A percentile compares a stretch with the other conserved stretches of the same genome.
These are phyloP conservation scores for Epinotia ramella DNA, from an alignment of 2,888 invertebrate species.

Conservation along the genomic window DNA sequence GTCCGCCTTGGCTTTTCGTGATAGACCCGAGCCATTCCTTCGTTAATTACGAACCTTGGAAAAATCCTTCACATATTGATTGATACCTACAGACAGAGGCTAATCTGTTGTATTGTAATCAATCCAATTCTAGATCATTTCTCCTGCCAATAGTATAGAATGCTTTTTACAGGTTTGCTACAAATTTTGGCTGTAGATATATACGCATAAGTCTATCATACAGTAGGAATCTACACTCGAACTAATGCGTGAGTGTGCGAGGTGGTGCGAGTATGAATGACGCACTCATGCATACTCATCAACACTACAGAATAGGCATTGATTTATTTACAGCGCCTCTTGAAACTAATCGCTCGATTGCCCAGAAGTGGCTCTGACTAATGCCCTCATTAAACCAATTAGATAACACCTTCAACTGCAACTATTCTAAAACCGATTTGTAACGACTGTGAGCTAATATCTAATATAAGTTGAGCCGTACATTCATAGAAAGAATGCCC, in stretches of 20 bases:
- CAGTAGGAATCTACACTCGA: background rate
- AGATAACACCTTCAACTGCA: constrained; percentile 24
- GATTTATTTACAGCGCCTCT: background rate
- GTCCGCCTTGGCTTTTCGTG: too few species aligned
- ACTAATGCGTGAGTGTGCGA: background rate
- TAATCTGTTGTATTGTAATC: too few species aligned
- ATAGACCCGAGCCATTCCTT: too few species aligned
- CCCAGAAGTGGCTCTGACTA: constrained; percentile 15
- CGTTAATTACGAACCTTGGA: too few species aligned
- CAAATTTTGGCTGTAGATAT: too few species aligned
- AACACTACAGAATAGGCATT: background rate
- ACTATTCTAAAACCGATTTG: background rate
- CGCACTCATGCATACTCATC: background rate
- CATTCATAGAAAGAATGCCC: background rate
- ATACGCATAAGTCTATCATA: too few species aligned
- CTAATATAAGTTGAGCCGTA: background rate
- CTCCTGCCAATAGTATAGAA: too few species aligned
- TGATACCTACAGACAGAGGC: too few species aligned
- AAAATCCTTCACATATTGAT: too few species aligned
- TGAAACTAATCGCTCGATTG: constrained; percentile 12
- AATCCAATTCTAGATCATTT: too few species aligned
- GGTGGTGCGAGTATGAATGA: too few species aligned
- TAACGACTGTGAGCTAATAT: background rate
- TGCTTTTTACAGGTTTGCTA: too few species aligned
- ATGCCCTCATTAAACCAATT: constrained; percentile 16